Evolutionary conservation across 2,113 vertebrate genomes (phyloP).

Genomic region (Lates calcarifer): DNA sequence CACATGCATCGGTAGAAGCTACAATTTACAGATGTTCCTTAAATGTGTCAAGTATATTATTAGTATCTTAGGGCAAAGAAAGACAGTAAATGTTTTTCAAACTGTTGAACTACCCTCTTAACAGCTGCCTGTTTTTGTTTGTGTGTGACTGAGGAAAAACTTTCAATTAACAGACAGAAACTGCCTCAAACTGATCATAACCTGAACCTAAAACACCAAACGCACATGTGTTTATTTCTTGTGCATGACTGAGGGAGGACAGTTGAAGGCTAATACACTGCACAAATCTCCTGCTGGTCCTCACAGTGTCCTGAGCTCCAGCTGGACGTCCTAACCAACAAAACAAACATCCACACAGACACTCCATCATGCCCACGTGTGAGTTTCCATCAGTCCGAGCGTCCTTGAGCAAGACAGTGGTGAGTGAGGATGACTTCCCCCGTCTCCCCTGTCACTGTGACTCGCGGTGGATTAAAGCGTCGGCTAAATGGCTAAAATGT

Average conservation of each 20-base stretch:
- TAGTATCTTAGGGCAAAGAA: no score
- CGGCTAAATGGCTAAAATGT: conserved; percentile 1
- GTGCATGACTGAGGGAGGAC: background rate
- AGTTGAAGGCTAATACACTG: background rate
- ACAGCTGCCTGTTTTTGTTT: no score
- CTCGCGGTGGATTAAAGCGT: background rate
- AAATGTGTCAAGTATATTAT: no score
- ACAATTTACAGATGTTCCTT: no score
- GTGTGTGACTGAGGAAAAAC: no score
- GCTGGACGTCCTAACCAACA: background rate
- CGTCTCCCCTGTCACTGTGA: background rate
- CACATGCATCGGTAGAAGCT: no score
- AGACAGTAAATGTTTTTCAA: no score
- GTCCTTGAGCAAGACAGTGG: conserved; percentile 24
- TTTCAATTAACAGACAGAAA: no score
- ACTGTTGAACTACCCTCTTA: no score
- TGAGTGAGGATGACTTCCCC: background rate
- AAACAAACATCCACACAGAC: background rate
- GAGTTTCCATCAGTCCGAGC: background rate
- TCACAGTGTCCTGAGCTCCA: background rate
- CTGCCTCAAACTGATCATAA: no score
- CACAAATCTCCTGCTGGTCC: background rate
- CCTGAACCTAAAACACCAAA: no score
- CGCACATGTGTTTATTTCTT: background rate
- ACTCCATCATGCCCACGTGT: background rate